A percentile compares a stretch with the other conserved stretches of the same genome.
Evolutionary conservation across 2,888 invertebrate genomes (phyloP).

Genomic region (Cybosia mesomella): DNA sequence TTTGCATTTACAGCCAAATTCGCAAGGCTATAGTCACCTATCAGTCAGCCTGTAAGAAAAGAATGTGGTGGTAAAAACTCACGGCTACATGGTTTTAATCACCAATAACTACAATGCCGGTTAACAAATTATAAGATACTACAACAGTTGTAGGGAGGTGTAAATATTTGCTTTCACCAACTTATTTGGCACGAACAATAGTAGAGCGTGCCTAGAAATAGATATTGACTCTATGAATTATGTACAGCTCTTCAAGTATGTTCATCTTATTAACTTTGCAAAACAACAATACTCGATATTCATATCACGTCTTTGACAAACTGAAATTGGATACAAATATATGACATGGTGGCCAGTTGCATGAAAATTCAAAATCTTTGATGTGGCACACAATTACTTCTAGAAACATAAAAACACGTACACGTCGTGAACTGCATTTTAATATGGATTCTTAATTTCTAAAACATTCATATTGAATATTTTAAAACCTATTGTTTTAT

Average conservation of each 20-base stretch:
- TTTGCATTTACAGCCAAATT: no score
- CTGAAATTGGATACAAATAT: slow-evolving; percentile 14
- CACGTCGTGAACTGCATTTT: neutral
- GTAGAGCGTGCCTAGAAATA: neutral
- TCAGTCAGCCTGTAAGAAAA: no score
- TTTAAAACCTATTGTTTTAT: neutral
- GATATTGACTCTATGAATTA: neutral
- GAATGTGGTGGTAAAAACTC: no score
- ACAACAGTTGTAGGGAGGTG: neutral
- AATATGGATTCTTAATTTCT: neutral
- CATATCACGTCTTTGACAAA: slow-evolving; percentile 17
- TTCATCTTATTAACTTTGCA: neutral
- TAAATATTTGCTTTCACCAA: neutral
- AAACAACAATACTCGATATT: slow-evolving; percentile 5
- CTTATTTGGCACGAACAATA: neutral
- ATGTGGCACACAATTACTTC: neutral
- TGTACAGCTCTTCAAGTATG: neutral
- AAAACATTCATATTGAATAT: neutral
- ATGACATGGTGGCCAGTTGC: slow-evolving; percentile 5
- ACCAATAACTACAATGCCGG: no score
- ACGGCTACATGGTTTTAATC: no score
- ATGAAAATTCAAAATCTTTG: neutral
- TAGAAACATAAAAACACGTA: neutral
- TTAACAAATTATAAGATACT: neutral
- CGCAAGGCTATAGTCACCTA: no score